These are phyloP conservation scores for Vidua chalybeata DNA, from an alignment of 2,113 vertebrate species.

Conservation along the genomic window DNA sequence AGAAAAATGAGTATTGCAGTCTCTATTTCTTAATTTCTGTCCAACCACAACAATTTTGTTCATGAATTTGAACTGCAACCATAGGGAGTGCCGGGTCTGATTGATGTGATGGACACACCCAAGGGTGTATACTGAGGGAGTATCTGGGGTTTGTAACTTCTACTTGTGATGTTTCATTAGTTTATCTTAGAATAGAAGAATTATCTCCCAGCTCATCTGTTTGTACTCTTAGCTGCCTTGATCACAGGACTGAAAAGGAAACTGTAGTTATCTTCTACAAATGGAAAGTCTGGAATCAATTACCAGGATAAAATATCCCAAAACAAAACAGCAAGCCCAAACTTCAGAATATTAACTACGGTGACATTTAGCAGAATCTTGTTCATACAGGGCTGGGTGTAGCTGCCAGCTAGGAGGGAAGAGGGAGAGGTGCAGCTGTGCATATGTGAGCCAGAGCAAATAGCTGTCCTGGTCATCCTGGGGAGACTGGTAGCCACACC, in stretches of 20 bases:
- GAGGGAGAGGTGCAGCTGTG: background rate
- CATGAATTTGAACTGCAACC: background rate
- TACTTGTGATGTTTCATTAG: background rate
- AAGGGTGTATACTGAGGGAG: constrained; percentile 9
- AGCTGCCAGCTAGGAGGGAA: background rate
- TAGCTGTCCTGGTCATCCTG: background rate
- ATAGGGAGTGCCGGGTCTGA: background rate
- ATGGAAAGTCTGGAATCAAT: background rate
- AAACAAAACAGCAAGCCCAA: background rate
- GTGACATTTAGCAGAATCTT: background rate
- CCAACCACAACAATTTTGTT: background rate
- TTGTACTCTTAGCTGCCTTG: background rate
- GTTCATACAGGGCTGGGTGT: background rate
- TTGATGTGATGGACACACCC: constrained; percentile 22
- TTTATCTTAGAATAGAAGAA: background rate
- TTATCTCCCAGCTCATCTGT: background rate
- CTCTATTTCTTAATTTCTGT: background rate
- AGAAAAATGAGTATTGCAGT: background rate
- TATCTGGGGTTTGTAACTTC: background rate
- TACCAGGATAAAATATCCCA: background rate
- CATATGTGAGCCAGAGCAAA: background rate
- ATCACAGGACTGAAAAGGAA: background rate
- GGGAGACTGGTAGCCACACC: background rate
- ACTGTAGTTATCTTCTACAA: background rate
- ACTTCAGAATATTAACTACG: background rate